phyloP scores from a whole-genome alignment of 2,888 invertebrate genomes.

The Cephalotes varians region DNA sequence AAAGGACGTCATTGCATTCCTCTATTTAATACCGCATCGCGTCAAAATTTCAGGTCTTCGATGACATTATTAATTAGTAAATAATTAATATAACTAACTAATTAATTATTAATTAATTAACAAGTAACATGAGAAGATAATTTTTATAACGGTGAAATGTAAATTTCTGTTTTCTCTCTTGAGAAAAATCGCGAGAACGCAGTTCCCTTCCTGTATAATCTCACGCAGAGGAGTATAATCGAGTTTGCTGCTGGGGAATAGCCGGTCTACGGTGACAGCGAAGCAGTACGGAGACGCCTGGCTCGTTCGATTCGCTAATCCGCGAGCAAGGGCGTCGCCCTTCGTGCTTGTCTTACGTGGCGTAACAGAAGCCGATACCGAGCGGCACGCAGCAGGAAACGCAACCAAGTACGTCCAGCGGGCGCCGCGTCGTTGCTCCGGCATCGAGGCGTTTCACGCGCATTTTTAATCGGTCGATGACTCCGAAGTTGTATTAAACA shows the following conservation, averaged over 20 bases:
- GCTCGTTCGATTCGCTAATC: conserved; percentile 34
- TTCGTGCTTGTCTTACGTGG: conserved; percentile 43
- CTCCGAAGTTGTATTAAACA: conserved; percentile 51
- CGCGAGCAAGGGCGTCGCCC: conserved; percentile 50
- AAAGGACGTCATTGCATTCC: not conserved
- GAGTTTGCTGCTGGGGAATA: too few species aligned
- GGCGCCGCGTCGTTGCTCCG: conserved; percentile 44
- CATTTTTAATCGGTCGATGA: conserved; percentile 55
- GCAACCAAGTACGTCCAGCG: conserved; percentile 52
- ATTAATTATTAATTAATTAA: too few species aligned
- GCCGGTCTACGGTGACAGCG: not conserved
- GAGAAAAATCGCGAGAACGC: not conserved
- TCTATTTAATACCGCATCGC: not conserved
- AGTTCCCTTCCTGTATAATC: not conserved
- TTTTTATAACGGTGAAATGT: not conserved
- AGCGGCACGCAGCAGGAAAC: conserved; percentile 46
- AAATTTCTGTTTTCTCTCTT: not conserved
- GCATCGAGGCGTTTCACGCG: conserved; percentile 54
- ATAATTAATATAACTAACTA: too few species aligned
- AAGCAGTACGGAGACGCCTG: not conserved
- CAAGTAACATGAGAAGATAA: not conserved
- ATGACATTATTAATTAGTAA: too few species aligned
- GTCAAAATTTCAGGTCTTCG: not conserved
- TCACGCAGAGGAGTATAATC: not conserved
- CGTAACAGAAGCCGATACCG: conserved; percentile 44